These are phyloP conservation scores for Melanaphis sacchari DNA, from an alignment of 1,140 invertebrate genomes.

Conservation along the genomic window DNA sequence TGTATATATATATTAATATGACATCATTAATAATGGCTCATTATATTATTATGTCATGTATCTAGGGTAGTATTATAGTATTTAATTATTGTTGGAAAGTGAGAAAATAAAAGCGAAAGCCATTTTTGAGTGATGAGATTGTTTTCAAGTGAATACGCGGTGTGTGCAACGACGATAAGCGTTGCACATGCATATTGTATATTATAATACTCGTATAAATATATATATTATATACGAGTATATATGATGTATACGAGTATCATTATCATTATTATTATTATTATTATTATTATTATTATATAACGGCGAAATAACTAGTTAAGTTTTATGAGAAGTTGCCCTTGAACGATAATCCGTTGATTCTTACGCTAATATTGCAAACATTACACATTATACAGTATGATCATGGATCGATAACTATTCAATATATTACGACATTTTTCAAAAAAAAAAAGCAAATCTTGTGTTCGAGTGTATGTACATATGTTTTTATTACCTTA, in stretches of 20 bases:
- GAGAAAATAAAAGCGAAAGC: background rate
- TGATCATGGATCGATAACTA: background rate
- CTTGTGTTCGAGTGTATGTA: background rate
- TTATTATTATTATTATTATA: background rate
- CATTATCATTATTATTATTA: background rate
- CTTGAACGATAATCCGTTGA: background rate
- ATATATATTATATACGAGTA: no score
- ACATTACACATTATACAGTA: background rate
- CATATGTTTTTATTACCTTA: background rate
- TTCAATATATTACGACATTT: background rate
- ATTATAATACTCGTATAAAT: no score
- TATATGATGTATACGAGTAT: background rate
- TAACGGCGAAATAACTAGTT: background rate
- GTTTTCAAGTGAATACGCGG: background rate
- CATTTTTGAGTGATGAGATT: background rate
- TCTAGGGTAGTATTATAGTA: background rate
- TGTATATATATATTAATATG: background rate
- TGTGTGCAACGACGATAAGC: background rate
- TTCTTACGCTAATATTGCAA: background rate
- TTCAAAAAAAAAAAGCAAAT: background rate
- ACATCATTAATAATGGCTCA: background rate
- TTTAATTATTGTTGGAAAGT: background rate
- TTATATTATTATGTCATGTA: background rate
- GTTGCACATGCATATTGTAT: background rate
- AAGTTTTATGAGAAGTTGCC: background rate